Base-by-base conservation (phyloP, 1,140 invertebrate species). In the Fragariocoptes setiger region DNA sequence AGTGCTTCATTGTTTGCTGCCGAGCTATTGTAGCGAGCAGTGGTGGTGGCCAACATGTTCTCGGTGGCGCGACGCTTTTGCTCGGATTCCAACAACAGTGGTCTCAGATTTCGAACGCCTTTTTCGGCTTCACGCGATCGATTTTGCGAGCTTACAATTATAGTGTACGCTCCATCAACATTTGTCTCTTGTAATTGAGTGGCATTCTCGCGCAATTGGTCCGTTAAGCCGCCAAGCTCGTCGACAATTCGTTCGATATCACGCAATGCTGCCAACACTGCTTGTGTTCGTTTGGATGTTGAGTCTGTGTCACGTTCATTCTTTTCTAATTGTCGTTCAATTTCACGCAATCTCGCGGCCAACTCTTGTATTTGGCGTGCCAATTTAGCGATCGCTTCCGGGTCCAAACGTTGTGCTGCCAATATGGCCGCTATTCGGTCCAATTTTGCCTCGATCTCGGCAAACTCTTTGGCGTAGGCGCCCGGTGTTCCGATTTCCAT, bases 151-250 rank as follows among this genome's bases (percentile, higher is more conserved):
- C 64, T 76, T 19, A 73, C 65, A 0, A 82, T 90, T 2, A 90
- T 66, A 53, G 79, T 85, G 36, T 88, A 61, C 2, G 85, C 85
- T 37, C 85, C 66, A 62, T 85, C 76, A 25, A 92, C 75, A 58
- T 92, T 85, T 3, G 73, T 76, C 59, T 90, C 83, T 56, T 90
- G 80, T 19, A 95, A 61, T 51, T 72, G 70, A 1, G 79, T 90
- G 12, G 79, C 79, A 52, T 82, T 79, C 41, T 72, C 69, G 49
- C 74, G 72, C 18, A 94, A 60, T 21, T 72, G 64, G 39, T 66
- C 56, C 2, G 76, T 77, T 47, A 70, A 64, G 31, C 65, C 57
- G 51, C 77, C 71, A 3, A 92, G 60, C 14, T 64, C 61, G 17
- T 72, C 64, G 1, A 74, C 73, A 46, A 71, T 67, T 35, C 64